Evolutionary conservation across 37 sponge, comb jelly and placozoan genomes (phyloP).

Genomic region (Mnemiopsis leidyi): DNA sequence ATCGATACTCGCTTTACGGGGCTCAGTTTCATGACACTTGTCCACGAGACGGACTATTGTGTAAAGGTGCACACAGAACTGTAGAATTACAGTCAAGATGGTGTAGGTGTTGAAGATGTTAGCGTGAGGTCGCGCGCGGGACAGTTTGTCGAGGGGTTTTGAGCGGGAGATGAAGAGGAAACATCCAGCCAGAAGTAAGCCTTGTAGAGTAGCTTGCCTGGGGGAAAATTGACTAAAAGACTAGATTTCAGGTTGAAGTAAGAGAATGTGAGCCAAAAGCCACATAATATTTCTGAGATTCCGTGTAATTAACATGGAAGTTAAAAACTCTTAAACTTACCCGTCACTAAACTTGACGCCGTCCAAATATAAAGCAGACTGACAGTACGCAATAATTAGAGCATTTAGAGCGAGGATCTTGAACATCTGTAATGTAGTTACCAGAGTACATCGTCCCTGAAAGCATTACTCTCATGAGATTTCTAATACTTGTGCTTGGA

Average conservation of each 20-base stretch:
- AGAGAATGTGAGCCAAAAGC: too few species aligned
- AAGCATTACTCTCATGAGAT: too few species aligned
- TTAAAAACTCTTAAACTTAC: too few species aligned
- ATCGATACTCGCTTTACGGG: slow-evolving; percentile 67
- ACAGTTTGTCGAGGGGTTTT: slow-evolving; percentile 83
- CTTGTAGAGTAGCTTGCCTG: slow-evolving; percentile 94
- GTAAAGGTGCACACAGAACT: slow-evolving; percentile 85
- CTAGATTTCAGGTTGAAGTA: too few species aligned
- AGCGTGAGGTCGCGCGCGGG: slow-evolving; percentile 85
- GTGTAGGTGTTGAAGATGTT: slow-evolving; percentile 97
- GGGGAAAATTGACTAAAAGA: too few species aligned
- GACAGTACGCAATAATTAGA: slow-evolving; percentile 92
- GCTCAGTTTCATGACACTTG: slow-evolving; percentile 68
- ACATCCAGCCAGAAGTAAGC: slow-evolving; percentile 87
- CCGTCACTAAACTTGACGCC: slow-evolving; percentile 97
- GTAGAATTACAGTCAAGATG: slow-evolving; percentile 79
- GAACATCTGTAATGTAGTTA: slow-evolving; percentile 98
- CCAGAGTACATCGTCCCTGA: slow-evolving; percentile 96
- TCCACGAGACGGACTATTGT: slow-evolving; percentile 77
- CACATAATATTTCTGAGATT: too few species aligned
- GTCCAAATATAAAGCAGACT: slow-evolving; percentile 93
- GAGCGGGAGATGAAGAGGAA: slow-evolving; percentile 89
- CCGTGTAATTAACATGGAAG: too few species aligned
- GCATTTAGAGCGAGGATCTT: slow-evolving; percentile 99
- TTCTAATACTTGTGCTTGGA: too few species aligned